These are phyloP conservation scores for Pica pica DNA, from an alignment of 2,113 vertebrate genomes.

Conservation along the genomic window DNA sequence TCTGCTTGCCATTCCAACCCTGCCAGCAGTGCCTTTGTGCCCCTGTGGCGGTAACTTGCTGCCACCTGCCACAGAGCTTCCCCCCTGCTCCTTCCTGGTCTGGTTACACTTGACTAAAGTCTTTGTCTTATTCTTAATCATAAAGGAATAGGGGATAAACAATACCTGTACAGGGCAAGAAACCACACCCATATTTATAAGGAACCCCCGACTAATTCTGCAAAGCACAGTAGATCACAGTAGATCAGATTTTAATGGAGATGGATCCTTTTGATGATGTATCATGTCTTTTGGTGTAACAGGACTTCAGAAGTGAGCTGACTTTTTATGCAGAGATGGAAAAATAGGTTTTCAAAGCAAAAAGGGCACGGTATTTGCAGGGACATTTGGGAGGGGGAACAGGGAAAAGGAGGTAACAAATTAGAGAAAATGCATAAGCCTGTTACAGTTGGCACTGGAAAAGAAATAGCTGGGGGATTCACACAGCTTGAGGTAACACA, in stretches of 20 bases:
- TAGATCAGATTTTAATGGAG: not conserved
- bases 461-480: not conserved
- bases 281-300: not conserved
- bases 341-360: not conserved
- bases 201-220: not conserved
- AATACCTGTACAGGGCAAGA: not conserved
- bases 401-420: not conserved
- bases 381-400: not conserved
- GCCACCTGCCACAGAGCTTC: conserved; percentile 9
- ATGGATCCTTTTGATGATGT: not conserved
- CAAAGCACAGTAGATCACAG: not conserved
- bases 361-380: not conserved
- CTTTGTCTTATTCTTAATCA: not conserved
- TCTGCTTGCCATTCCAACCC: not conserved
- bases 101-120: not conserved
- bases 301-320: not conserved
- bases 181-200: not conserved
- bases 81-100: not conserved
- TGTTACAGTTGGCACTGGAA: not conserved
- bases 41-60: not conserved
- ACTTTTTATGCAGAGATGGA: not conserved
- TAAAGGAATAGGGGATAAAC: not conserved
- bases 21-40: not conserved
- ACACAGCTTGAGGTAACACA: not conserved
- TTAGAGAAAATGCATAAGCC: not conserved